A percentile compares a stretch with the other conserved stretches of the same genome.
Conservation (phyloP, 2,113 vertebrate genomes). For the Murina feae region DNA sequence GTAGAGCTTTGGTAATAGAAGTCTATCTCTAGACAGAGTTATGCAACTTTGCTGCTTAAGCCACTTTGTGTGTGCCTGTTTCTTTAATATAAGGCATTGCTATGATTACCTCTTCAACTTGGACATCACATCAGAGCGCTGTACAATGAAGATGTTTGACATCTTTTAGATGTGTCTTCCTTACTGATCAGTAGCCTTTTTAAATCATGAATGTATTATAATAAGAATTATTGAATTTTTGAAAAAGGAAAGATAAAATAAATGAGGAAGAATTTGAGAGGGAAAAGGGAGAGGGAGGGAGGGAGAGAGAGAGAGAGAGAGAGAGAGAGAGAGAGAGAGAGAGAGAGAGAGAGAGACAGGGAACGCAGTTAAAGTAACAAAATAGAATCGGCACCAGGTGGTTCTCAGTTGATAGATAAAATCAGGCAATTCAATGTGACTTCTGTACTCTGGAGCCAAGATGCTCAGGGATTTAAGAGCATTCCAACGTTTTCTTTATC, state of each 20-base stretch:
- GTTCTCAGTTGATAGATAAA: not conserved
- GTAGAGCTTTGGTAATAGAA: not conserved
- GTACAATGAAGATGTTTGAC: not conserved
- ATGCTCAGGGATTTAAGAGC: not conserved
- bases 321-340: too few relatives aligned
- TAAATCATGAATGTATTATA: not conserved
- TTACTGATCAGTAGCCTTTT: not conserved
- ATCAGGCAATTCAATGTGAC: not conserved
- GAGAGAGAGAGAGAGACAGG: too few relatives aligned
- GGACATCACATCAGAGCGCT: not conserved
- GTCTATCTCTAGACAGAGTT: not conserved
- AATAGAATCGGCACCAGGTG: not conserved
- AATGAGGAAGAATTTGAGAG: not conserved
- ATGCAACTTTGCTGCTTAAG: slow-evolving; percentile 3
- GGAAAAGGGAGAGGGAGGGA: not conserved
- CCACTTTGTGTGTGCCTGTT: not conserved
- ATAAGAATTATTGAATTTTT: not conserved
- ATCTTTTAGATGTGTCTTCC: not conserved
- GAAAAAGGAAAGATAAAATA: not conserved
- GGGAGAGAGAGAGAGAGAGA: too few relatives aligned
- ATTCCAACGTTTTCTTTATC: not conserved
- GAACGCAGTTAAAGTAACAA: accelerated
- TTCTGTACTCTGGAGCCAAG: not conserved
- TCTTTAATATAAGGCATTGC: not conserved
- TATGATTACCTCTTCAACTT: not conserved